Base-by-base conservation (phyloP, 2,888 invertebrate species). In the Malthinus seriepunctatus region DNA sequence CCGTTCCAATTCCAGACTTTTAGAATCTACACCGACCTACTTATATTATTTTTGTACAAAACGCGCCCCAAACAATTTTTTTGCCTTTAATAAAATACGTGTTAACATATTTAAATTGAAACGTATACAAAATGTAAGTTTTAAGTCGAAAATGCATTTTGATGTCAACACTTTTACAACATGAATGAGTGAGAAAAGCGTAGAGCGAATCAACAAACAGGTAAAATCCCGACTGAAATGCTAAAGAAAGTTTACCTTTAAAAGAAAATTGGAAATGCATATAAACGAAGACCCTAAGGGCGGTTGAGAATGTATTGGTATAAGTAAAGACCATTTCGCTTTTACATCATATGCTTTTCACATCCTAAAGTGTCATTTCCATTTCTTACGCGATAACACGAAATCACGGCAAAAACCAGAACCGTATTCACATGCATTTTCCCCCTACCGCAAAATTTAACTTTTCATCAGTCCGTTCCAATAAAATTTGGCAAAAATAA, bases 181-280 rank as follows among this genome's bases (percentile, higher is more conserved):
- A n/a, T n/a, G n/a, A n/a, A n/a, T n/a, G n/a, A n/a, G n/a, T n/a
- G n/a, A n/a, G n/a, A n/a, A n/a, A n/a, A n/a, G n/a, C n/a, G n/a
- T n/a, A n/a, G n/a, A n/a, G n/a, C n/a, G n/a, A n/a, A n/a, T n/a
- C n/a, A n/a, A n/a, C n/a, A n/a, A n/a, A n/a, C n/a, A n/a, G n/a
- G n/a, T n/a, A n/a, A n/a, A n/a, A n/a, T n/a, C n/a, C n/a, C 46
- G 56, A 52, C 56, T 56, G 61, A 47, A 56, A 60, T 56, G 52
- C 39, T 48, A 51, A 60, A 56, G 56, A 56, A 61, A 61, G 56
- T 57, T 61, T 56, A 42, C 38, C 56, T 50, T 53, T 56, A 62
- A 60, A 60, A 55, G 63, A 56, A 65, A 60, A 65, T 65, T 65
- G 65, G 62, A 62, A 65, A 65, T 63, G 65, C 63, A 65, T 65